Evolutionary conservation across 2,797 vertebrate species (phyloP), one percentile per base, ranked within the genome.

Genomic region (Percopsis omiscomaycus): DNA sequence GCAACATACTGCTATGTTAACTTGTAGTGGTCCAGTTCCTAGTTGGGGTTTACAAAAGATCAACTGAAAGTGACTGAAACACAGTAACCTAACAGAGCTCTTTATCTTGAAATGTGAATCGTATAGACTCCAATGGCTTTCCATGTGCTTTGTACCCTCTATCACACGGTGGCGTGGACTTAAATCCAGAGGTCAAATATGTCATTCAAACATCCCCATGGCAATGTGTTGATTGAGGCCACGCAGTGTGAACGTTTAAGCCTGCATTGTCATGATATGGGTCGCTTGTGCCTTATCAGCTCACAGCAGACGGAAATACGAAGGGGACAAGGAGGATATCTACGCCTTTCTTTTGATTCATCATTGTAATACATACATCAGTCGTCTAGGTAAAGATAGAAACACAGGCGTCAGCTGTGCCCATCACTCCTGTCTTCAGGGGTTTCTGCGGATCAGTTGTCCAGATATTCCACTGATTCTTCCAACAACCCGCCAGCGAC

Each of bases 241-340:
- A 1, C 8, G 47, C 47, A 45, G 44, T 5, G 44, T 10, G 10
- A 2, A 37, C 47, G 55, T 61, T 48, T 53, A 54, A 71, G 4
- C 62, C 47, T 14, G 2, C 58, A 15, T 4, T 54, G 12, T 32
- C 4, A 30, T 16, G 5, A 15, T 16, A 4, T 52, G 48, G 48
- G 58, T 51, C 42, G 15, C 5, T 47, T 44, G 4, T 42, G 8
- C 6, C 58, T 89, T 88, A 88, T 90, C 89, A 58, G 81, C 73
- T 44, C 61, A 2, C 37, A 71, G 71, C 86, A 89, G 80, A 53
- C 58, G 86, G 80, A 86, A 86, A 60, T 63, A 4, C 5, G 27
- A 37, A 22, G 81, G 81, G 71, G 37, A 42, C 37, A 42, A 42
- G 9, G 77, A 80, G 84, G 86, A 87, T 67, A 73, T 86, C 83